Evolutionary conservation across 2,797 vertebrate species (phyloP), one percentile per base, ranked within the genome.

Genomic region (Epinephelus coioides): DNA sequence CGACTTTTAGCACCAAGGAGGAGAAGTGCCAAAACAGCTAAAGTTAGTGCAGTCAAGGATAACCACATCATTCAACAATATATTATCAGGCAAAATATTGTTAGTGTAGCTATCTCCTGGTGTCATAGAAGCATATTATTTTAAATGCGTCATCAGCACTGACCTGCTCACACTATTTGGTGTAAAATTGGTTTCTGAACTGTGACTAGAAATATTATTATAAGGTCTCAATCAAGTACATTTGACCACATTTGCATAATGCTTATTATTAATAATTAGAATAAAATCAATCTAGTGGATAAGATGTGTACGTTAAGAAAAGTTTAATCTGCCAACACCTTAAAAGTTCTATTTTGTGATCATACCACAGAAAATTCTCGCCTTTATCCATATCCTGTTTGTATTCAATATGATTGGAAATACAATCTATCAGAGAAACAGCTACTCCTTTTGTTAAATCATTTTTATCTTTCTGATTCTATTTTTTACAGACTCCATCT

Each of bases 101-200:
- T 40, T 21, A 38, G 19, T 6, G 21, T 5, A 23, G 25, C 6
- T 1, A 0, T 55, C 56, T 43, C 72, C 21, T 55, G 19, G 23
- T 44, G 25, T 64, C 12, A 64, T 18, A 21, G 14, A 8, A 44
- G 34, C 19, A 49, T 27, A 40, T 8, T 54, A 47, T 25, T 6
- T 4, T 7, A n/a, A 61, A 66, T 53, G 8, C 1, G 0, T 44
- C 44, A 38, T 25, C 19, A 30, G n/a, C 9, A 30, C 18, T 27
- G 54, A 34, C 23, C 2, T 59, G 21, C 30, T 66, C 55, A 27
- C 9, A 34, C 4, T 0, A 5, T 61, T 27, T 34, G 34, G 34
- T 51, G 10, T 59, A 61, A 46, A 63, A 43, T 4, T 63, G 50
- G 19, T 64, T 51, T 64, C 50, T 44, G 54, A 34, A 27, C 64